Conservation (phyloP, 2,797 vertebrate genomes). For the Zenarchopterus dispar region DNA sequence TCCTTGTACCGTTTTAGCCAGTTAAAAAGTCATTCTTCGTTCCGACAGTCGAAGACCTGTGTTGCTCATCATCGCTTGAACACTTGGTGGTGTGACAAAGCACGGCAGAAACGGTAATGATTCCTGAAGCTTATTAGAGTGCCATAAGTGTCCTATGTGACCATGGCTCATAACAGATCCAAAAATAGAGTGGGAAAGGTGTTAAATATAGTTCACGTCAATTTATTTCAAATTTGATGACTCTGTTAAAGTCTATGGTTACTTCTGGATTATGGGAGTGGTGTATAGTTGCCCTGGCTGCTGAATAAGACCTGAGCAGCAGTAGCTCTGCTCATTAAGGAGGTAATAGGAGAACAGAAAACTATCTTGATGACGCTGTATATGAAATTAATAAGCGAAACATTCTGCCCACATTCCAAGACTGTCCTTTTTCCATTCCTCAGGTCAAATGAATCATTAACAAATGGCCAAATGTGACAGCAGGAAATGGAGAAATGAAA, state of each 20-base stretch:
- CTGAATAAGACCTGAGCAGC: constrained; percentile 57
- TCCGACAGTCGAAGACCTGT: neutral
- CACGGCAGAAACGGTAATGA: neutral
- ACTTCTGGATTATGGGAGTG: constrained; percentile 65
- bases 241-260: constrained; percentile 74
- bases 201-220: constrained; percentile 77
- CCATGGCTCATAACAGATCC: constrained; percentile 59
- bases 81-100: neutral
- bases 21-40: neutral
- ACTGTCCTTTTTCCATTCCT: neutral
- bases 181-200: constrained; percentile 72
- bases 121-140: neutral
- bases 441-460: neutral
- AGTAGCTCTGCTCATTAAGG: constrained; percentile 64
- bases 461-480: constrained; percentile 17
- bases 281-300: constrained; percentile 60
- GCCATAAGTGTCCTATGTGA: constrained; percentile 39
- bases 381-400: constrained; percentile 41
- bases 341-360: constrained; percentile 64
- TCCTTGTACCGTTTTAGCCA: neutral
- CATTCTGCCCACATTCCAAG: constrained; percentile 38
- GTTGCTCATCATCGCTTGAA: neutral
- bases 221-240: constrained; percentile 81
- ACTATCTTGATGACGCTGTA: constrained; percentile 53
- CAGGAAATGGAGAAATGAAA: constrained; percentile 20